Base-by-base conservation (phyloP, 2,888 invertebrate genomes). In the Hydraecia micacea region DNA sequence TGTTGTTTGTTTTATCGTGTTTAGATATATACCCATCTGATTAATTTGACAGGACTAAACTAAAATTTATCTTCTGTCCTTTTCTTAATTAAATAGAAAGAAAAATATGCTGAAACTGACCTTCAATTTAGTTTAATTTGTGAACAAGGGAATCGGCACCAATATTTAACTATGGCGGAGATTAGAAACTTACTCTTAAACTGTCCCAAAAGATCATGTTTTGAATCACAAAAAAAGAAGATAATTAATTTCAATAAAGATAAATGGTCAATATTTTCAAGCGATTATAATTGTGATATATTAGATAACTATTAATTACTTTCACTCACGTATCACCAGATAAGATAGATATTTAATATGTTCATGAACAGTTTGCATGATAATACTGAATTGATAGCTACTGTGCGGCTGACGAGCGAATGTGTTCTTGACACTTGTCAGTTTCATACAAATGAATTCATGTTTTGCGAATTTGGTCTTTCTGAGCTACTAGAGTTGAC, bases 221-320 rank as follows among this genome's bases (percentile, higher is more conserved):
- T 15, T 5, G 25, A 55, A 39, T 5, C 7, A 28, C 11, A 28
- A 21, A 42, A 21, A 13, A 13, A 42, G 0, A 39, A 55, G 7
- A 11, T 7, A 5, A 2, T 36, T 0, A 28, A 8, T 15, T 15
- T 5, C 2, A 25, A 36, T 25, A 32, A 9, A 0, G 25, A 25
- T 71, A 28, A 9, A 7, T 28, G 11, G 4, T 11, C 3, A 25
- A 73, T 55, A 28, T 63, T 71, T 73, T 73, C 67, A 67, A 42
- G 4, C 42, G 7, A 52, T 73, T 28, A 9, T 21, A n/a, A 55
- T 75, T 52, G 32, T 42, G 21, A 42, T 7, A n/a, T 77, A 42
- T 66, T 60, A n/a, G 66, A 52, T 62, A 78, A 18, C 6, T 18
- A 25, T 32, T 5, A 21, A 68, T 28, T 62, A 67, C 60, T 78